Evolutionary conservation across 1,140 invertebrate genomes (phyloP).

Genomic region (Saxidomus purpurata): DNA sequence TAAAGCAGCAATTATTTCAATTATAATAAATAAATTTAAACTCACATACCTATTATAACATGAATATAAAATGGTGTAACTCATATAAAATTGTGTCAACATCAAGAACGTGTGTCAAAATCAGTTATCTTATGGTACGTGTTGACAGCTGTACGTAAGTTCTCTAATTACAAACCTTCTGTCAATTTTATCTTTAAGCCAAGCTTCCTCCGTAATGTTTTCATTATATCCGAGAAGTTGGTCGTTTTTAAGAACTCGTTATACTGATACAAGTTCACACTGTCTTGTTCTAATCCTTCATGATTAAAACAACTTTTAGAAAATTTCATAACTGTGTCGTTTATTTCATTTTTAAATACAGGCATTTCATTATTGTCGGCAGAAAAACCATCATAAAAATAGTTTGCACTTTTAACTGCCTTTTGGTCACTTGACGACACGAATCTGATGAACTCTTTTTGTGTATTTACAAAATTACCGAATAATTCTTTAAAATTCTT

Average conservation of each 20-base stretch:
- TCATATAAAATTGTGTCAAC: too few relatives aligned
- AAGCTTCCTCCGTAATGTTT: background rate
- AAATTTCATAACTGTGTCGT: background rate
- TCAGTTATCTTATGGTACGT: too few relatives aligned
- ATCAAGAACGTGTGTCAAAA: too few relatives aligned
- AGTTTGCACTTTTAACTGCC: constrained; percentile 3
- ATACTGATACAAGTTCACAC: background rate
- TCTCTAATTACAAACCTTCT: background rate
- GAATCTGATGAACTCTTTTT: background rate
- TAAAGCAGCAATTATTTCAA: too few relatives aligned
- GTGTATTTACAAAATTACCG: background rate
- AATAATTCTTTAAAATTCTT: background rate
- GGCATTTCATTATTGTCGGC: background rate
- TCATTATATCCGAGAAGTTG: background rate
- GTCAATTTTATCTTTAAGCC: background rate
- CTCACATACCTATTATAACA: too few relatives aligned
- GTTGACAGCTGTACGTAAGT: too few relatives aligned
- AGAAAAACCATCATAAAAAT: background rate
- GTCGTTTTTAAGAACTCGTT: background rate
- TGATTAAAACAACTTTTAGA: background rate
- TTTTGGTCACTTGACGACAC: background rate
- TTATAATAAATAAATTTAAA: too few relatives aligned
- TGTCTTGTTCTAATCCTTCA: background rate
- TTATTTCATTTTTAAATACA: background rate
- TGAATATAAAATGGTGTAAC: too few relatives aligned